Evolutionary conservation across 2,797 vertebrate species (phyloP), one percentile per base, ranked within the genome.

Genomic region (Euthynnus affinis): DNA sequence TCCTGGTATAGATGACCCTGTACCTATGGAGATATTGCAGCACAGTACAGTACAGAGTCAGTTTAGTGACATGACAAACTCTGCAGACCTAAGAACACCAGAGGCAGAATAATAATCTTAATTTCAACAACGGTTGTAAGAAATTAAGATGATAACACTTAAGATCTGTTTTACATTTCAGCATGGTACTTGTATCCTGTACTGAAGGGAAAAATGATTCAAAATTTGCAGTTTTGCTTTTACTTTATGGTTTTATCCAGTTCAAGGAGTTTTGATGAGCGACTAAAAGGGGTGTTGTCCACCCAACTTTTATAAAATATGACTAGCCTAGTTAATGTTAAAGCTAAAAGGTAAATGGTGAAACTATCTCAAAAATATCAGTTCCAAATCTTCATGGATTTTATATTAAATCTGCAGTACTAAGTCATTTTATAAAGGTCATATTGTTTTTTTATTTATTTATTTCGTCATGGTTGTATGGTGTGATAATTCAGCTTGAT

Each of bases 1-100:
- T 62, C 93, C 94, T 49, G 89, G 92, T 0, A 68, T 17, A 67
- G 29, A 51, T 9, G 94, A 95, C n/a, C 0, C 0, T 0, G 0
- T 1, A 52, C 0, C 1, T 1, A 74, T 95, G 83, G 9, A 0
- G 42, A 37, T 95, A 48, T 0, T 90, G 70, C 62, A 81, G 0
- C n/a, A n/a, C n/a, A 61, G 0, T 2, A 0, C 22, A 53, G n/a
- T 9, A 2, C 0, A 53, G 60, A 6, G 0, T 8, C 2, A 73
- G 14, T 6, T 6, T 4, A 5, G 2, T 57, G 52, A 12, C 3
- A 4, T 0, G 7, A 34, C 0, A 0, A 37, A 57, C 9, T 4
- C 1, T 12, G 9, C 1, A 37, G 9, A 14, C 18, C 12, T 1
- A 67, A 1, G 23, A 49, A 2, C 27, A 34, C 9, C 5, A 32